phyloP scores from a whole-genome alignment of 2,113 vertebrate species.

The Podarcis cretensis region DNA sequence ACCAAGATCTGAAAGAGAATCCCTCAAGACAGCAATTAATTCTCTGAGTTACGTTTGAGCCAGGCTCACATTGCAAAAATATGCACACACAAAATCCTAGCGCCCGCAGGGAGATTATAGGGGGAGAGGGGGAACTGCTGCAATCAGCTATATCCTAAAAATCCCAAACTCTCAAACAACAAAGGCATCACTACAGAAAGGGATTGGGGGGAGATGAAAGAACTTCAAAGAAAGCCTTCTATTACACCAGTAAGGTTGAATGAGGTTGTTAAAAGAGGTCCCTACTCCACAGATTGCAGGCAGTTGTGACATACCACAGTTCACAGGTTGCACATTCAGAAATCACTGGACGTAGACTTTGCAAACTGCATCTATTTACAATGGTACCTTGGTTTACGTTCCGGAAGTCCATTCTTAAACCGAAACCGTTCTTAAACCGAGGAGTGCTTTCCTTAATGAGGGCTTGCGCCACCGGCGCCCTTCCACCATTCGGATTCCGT shows the following conservation, averaged over 20 bases:
- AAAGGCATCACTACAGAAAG: not conserved
- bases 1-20: constrained; percentile 38
- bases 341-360: too few species aligned
- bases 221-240: not conserved
- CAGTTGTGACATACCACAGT: not conserved
- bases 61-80: not conserved
- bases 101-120: not conserved
- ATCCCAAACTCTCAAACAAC: fast-evolving
- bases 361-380: too few species aligned
- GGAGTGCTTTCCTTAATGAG: too few species aligned
- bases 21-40: constrained; percentile 32
- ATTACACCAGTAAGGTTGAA: not conserved
- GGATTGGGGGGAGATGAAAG: not conserved
- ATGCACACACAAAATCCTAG: not conserved
- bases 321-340: too few species aligned
- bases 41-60: not conserved
- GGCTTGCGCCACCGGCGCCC: too few species aligned
- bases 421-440: too few species aligned
- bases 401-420: too few species aligned
- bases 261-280: too few species aligned
- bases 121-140: not conserved
- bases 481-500: too few species aligned
- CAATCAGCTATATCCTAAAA: not conserved
- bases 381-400: too few species aligned
- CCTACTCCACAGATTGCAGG: fast-evolving